These are phyloP conservation scores for Eupristina koningsbergeri DNA, from an alignment of 1,140 invertebrate species.

Conservation along the genomic window DNA sequence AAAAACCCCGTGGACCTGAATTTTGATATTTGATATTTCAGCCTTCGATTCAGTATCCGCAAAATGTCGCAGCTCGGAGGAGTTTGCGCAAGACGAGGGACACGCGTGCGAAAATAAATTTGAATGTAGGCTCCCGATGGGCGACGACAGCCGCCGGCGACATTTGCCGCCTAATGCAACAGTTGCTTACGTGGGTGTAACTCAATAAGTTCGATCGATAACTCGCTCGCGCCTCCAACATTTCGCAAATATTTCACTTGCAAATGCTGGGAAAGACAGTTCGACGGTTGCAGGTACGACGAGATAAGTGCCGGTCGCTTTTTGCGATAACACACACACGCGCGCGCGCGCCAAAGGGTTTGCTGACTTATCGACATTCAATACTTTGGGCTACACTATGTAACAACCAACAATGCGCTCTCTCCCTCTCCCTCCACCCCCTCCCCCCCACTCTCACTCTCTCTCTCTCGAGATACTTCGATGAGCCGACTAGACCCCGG, in stretches of 20 bases:
- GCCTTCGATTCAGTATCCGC: no score
- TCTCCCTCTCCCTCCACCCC: not conserved
- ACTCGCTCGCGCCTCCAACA: no score
- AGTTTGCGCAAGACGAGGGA: not conserved
- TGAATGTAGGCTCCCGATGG: not conserved
- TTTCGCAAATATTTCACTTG: no score
- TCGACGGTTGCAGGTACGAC: no score
- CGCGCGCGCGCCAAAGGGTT: not conserved
- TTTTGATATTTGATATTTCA: no score
- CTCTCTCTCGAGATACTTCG: not conserved
- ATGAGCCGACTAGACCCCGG: not conserved
- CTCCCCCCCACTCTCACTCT: no score
- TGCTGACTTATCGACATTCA: not conserved
- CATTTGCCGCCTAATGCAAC: not conserved
- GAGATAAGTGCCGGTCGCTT: no score
- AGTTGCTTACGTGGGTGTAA: no score
- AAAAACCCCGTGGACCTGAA: no score
- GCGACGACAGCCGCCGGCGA: not conserved
- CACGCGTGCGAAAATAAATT: not conserved
- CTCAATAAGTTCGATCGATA: no score
- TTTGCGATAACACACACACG: not conserved
- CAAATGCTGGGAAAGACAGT: no score
- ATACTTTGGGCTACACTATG: not conserved
- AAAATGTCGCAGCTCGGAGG: not conserved
- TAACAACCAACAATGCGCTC: not conserved